Evolutionary conservation across 1,140 invertebrate species (phyloP).

Genomic region (Dreissena rostriformis): DNA sequence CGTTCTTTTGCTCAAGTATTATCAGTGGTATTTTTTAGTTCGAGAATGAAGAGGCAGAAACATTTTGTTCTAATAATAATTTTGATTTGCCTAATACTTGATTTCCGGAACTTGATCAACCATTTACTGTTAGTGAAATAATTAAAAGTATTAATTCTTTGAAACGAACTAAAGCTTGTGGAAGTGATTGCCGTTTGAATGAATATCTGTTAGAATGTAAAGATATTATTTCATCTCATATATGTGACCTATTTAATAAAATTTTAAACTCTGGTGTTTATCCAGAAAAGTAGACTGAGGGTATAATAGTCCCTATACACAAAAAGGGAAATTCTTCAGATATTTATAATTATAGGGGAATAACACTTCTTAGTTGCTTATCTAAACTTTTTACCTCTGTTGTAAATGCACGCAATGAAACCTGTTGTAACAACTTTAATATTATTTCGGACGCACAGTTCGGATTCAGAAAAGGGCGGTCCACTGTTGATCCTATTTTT

Average conservation of each 20-base stretch:
- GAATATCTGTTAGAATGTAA: constrained; percentile 2
- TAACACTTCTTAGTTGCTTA: not conserved
- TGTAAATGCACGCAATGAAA: not conserved
- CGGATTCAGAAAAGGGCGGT: no score
- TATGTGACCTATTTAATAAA: constrained; percentile 1
- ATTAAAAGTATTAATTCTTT: not conserved
- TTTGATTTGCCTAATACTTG: constrained; percentile 1
- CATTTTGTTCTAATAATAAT: not conserved
- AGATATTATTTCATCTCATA: constrained; percentile 4
- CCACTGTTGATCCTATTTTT: not conserved
- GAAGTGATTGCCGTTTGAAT: constrained; percentile 2
- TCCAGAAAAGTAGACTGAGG: not conserved
- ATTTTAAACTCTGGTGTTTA: constrained; percentile 6
- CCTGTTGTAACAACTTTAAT: not conserved
- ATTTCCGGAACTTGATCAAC: constrained; percentile 2
- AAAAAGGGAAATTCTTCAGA: not conserved
- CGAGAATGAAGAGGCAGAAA: no score
- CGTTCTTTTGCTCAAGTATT: no score
- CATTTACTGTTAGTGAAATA: not conserved
- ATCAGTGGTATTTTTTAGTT: no score
- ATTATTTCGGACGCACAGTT: not conserved
- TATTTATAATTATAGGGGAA: not conserved
- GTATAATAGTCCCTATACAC: constrained; percentile 6
- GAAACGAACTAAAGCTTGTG: not conserved
- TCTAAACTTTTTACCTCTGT: not conserved